Evolutionary conservation across 2,113 vertebrate genomes (phyloP).

Genomic region (Oceanites oceanicus): DNA sequence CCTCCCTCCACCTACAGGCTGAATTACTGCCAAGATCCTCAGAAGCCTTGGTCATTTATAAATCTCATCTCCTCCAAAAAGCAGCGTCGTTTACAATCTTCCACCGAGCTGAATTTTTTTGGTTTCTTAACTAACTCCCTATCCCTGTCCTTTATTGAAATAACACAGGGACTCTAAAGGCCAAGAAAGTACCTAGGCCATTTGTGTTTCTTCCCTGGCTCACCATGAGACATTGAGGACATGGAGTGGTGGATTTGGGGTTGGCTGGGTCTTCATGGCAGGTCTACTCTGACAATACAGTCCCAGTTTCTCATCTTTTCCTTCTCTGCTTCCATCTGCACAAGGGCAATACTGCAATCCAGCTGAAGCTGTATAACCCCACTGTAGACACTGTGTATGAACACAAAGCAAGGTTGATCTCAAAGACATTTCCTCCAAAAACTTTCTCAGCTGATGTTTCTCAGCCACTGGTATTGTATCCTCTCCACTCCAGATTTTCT

Average conservation of each 20-base stretch:
- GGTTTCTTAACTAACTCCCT: background rate
- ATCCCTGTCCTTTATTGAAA: background rate
- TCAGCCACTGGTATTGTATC: background rate
- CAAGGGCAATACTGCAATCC: background rate
- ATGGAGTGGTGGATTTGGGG: background rate
- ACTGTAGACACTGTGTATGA: background rate
- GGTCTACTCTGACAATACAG: background rate
- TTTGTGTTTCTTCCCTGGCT: background rate
- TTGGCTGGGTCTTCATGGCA: background rate
- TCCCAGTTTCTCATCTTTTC: background rate
- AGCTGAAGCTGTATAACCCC: background rate
- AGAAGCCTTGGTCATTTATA: background rate
- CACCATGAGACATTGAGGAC: background rate
- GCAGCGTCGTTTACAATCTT: background rate
- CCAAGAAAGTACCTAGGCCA: background rate
- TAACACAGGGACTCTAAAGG: background rate
- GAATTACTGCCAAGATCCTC: background rate
- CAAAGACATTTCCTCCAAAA: background rate
- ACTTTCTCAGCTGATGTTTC: background rate
- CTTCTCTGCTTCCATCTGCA: background rate
- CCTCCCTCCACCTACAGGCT: background rate
- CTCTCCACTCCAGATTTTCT: background rate
- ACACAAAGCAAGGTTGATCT: background rate
- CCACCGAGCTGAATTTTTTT: background rate
- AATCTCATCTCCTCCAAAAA: background rate